phyloP scores from a whole-genome alignment of 2,113 vertebrate species.

The Paedocypris sp. region DNA sequence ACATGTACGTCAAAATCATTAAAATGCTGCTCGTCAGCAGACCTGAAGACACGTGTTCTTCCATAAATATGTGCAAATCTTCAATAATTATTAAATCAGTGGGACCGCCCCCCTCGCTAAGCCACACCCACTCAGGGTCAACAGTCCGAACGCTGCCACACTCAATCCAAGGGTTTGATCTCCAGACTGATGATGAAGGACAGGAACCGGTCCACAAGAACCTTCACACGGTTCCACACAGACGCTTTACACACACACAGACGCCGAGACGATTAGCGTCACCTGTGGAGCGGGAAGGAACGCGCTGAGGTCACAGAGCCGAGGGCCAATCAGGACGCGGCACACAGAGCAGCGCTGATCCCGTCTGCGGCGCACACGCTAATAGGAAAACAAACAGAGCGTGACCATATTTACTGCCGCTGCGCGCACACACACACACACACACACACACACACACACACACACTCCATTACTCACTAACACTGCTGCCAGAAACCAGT shows the following conservation, averaged over 20 bases:
- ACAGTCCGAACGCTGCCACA: too few relatives aligned
- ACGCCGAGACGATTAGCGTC: neutral
- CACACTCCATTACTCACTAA: neutral
- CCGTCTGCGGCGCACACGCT: slow-evolving; percentile 24
- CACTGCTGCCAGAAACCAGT: slow-evolving; percentile 1
- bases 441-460: slow-evolving; percentile 22
- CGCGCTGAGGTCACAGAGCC: neutral
- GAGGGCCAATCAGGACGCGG: slow-evolving; percentile 15
- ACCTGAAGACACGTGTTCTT: too few relatives aligned
- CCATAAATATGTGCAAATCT: too few relatives aligned
- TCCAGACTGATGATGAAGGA: too few relatives aligned
- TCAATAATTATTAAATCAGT: too few relatives aligned
- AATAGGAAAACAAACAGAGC: slow-evolving; percentile 34
- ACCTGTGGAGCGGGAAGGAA: neutral
- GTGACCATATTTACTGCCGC: slow-evolving; percentile 24
- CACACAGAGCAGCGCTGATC: slow-evolving; percentile 26
- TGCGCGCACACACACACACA: slow-evolving; percentile 17
- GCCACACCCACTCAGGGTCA: too few relatives aligned
- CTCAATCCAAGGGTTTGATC: too few relatives aligned
- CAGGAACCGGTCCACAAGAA: too few relatives aligned
- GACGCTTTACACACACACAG: too few relatives aligned
- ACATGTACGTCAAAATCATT: too few relatives aligned
- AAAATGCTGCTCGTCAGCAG: too few relatives aligned
- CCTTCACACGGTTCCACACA: neutral
- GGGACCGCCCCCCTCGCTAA: too few relatives aligned